These are phyloP conservation scores for Diplazon laetatorius DNA, from an alignment of 2,888 invertebrate genomes.

Conservation along the genomic window DNA sequence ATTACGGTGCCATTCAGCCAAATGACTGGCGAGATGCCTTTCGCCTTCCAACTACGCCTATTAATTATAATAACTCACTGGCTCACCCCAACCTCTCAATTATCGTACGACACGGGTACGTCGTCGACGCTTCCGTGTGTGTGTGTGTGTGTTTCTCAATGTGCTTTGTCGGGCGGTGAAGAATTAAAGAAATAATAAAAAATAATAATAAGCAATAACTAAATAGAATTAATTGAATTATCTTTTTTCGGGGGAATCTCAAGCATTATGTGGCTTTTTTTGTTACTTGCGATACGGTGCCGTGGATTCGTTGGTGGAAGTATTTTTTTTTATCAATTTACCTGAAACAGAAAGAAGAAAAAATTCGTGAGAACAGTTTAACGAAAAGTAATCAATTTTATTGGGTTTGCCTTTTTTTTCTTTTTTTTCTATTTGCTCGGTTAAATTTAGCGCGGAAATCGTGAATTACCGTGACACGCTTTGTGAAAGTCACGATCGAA, in stretches of 20 bases:
- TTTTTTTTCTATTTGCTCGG: neutral
- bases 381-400: neutral
- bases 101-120: constrained; percentile 49
- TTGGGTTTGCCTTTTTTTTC: too few relatives aligned
- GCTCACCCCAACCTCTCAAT: constrained; percentile 35
- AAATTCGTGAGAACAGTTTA: constrained; percentile 4
- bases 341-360: constrained; percentile 39
- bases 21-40: constrained; percentile 70
- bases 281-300: constrained; percentile 10
- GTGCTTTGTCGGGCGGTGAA: constrained; percentile 19
- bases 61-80: constrained; percentile 76
- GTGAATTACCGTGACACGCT: neutral
- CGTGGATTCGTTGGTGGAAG: too few relatives aligned
- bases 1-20: constrained; percentile 79
- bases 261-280: neutral
- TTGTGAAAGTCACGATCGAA: constrained; percentile 23
- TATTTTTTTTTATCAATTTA: constrained; percentile 21
- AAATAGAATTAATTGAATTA: too few relatives aligned
- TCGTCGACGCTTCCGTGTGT: neutral
- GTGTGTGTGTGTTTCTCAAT: constrained; percentile 3
- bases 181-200: too few relatives aligned
- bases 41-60: constrained; percentile 64
- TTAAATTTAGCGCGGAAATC: constrained; percentile 9
- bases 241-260: too few relatives aligned
- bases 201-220: too few relatives aligned